phyloP scores from a whole-genome alignment of 2,113 vertebrate genomes.

The Chunga burmeisteri region DNA sequence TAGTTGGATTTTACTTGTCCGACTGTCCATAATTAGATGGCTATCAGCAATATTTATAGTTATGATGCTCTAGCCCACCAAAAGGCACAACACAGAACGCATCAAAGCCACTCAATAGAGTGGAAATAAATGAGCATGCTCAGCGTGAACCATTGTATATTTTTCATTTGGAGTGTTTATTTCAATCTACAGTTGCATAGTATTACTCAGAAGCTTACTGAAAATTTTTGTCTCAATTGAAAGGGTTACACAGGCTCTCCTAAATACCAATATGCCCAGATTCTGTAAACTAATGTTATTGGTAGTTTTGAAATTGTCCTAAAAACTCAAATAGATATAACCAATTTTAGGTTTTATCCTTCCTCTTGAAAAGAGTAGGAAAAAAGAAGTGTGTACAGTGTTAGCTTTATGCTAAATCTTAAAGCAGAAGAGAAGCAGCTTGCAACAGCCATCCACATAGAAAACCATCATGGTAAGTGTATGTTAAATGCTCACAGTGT shows the following conservation, averaged over 20 bases:
- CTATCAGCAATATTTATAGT: background rate
- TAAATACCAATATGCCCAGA: background rate
- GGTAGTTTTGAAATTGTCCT: background rate
- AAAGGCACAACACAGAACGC: background rate
- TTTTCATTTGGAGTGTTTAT: background rate
- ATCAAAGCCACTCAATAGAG: background rate
- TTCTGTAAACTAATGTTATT: background rate
- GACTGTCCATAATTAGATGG: background rate
- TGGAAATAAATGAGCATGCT: background rate
- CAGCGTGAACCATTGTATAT: background rate
- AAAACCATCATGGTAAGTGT: background rate
- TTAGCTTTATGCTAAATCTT: background rate
- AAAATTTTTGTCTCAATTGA: background rate
- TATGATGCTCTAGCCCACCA: background rate
- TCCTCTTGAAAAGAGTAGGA: background rate
- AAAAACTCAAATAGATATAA: background rate
- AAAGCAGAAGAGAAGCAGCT: background rate
- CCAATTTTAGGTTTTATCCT: background rate
- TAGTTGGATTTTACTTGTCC: background rate
- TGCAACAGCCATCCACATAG: background rate
- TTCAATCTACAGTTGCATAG: background rate
- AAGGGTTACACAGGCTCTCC: background rate
- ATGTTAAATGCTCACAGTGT: background rate
- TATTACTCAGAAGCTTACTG: background rate
- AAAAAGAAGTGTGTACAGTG: background rate